A percentile compares a stretch with the other conserved stretches of the same genome.
phyloP scores from a whole-genome alignment of 2,797 vertebrate species.

The Micromesistius poutassou region DNA sequence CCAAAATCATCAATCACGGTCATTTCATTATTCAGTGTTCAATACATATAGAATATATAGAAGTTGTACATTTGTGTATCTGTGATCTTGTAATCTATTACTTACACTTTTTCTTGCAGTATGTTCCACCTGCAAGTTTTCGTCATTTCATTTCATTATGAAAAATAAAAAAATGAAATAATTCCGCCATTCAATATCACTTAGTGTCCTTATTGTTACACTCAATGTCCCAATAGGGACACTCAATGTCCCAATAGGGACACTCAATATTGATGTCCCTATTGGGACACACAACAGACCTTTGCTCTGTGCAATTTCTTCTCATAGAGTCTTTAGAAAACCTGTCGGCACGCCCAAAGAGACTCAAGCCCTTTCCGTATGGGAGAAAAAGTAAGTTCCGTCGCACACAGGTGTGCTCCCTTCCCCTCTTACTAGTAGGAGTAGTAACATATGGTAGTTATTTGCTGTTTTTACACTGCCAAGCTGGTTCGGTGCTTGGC shows the following conservation, averaged over 20 bases:
- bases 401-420: not conserved
- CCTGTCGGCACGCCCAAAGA: conserved; percentile 55
- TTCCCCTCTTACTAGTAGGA: not conserved
- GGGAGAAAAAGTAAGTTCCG: conserved; percentile 71
- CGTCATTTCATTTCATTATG: not conserved
- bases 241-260: too few relatives aligned
- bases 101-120: not conserved
- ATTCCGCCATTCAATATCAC: not conserved
- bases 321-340: conserved; percentile 52
- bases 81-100: too few relatives aligned
- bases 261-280: too few relatives aligned
- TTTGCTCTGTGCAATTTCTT: conserved; percentile 42
- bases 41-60: not conserved
- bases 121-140: not conserved
- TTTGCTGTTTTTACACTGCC: too few relatives aligned
- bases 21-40: not conserved
- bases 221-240: too few relatives aligned
- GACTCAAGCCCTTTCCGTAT: conserved; percentile 40
- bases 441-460: too few relatives aligned
- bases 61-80: not conserved
- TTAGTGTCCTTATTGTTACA: too few relatives aligned
- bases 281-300: conserved; percentile 8
- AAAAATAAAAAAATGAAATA: not conserved
- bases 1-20: not conserved
- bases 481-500: too few relatives aligned